Evolutionary conservation across 2,797 vertebrate genomes (phyloP).

Genomic region (Myotis planiceps): DNA sequence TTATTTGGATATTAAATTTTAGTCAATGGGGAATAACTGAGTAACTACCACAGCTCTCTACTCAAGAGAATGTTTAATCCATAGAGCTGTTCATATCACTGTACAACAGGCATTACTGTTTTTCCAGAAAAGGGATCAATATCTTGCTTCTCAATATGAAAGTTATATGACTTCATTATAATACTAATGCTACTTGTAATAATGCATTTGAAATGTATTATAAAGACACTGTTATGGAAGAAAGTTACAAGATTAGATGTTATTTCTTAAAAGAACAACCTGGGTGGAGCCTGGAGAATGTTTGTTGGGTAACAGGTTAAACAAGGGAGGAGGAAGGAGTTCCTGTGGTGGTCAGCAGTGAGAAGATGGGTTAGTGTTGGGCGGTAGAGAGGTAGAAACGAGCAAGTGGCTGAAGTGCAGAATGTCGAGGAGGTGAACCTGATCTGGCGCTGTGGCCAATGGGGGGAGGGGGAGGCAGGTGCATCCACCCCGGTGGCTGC

Average conservation of each 20-base stretch:
- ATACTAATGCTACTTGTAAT: neutral
- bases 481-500: rapidly evolving
- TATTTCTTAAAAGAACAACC: neutral
- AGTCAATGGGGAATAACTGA: neutral
- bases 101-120: neutral
- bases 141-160: neutral
- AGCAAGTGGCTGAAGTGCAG: neutral
- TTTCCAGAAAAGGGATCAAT: neutral
- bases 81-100: neutral
- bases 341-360: no score
- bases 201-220: neutral
- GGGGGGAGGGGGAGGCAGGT: rapidly evolving
- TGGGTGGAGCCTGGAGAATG: neutral
- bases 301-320: neutral
- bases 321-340: neutral
- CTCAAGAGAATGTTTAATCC: neutral
- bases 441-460: neutral
- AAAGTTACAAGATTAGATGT: neutral
- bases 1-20: neutral
- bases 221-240: neutral
- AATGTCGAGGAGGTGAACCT: neutral
- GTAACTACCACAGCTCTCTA: neutral
- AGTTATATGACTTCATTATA: neutral
- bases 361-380: neutral
- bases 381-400: neutral